Conservation (phyloP, 2,888 invertebrate genomes). For the Epistrophella euchroma region DNA sequence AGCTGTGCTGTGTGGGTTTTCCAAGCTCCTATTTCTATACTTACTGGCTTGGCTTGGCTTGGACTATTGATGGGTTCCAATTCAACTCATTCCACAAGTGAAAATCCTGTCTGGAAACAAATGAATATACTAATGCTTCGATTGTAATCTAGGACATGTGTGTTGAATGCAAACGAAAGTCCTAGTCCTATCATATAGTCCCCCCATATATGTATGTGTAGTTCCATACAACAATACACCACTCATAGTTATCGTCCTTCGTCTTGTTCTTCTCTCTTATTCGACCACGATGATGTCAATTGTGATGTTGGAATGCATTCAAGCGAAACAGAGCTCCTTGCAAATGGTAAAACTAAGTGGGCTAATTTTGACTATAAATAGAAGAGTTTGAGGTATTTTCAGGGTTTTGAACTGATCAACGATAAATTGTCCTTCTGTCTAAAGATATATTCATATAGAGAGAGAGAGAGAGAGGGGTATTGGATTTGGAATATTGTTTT, state of each 20-base stretch:
- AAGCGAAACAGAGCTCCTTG: conserved; percentile 41
- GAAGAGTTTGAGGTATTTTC: conserved; percentile 12
- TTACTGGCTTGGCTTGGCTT: neutral
- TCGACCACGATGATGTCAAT: conserved; percentile 46
- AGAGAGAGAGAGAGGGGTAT: neutral
- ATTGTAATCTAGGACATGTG: conserved; percentile 47
- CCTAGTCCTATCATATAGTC: conserved; percentile 13
- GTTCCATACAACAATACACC: too few relatives aligned
- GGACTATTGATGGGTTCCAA: neutral
- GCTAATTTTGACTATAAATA: conserved; percentile 53
- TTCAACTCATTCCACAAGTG: conserved; percentile 24
- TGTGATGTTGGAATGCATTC: conserved; percentile 53
- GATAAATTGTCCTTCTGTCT: conserved; percentile 3
- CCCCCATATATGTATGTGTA: too few relatives aligned
- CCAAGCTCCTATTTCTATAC: neutral
- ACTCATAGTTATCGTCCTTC: neutral
- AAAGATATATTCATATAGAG: neutral
- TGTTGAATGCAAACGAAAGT: conserved; percentile 47
- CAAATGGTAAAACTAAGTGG: conserved; percentile 67
- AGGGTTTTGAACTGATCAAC: neutral
- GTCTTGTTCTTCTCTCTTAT: conserved; percentile 29
- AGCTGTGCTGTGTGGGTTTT: conserved; percentile 3
- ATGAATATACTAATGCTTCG: conserved; percentile 46
- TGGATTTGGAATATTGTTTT: conserved; percentile 18
- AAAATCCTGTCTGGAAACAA: conserved; percentile 32